A percentile compares a stretch with the other conserved stretches of the same genome.
These are phyloP conservation scores for Protula sp. DNA, from an alignment of 2,888 invertebrate genomes.

Conservation along the genomic window DNA sequence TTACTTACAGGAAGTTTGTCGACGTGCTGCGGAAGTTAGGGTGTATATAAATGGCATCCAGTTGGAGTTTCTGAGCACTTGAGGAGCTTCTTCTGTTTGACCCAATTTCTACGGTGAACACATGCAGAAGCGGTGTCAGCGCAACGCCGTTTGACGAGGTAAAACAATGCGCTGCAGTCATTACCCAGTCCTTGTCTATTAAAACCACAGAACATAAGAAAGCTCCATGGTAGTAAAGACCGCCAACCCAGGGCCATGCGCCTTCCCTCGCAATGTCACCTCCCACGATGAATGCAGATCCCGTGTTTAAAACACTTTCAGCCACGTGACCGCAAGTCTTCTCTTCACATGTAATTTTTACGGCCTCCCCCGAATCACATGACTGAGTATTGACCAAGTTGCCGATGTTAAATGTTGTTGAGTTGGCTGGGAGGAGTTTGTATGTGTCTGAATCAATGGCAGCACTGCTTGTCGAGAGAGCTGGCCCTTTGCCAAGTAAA, in stretches of 20 bases:
- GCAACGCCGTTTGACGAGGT: slow-evolving; percentile 2
- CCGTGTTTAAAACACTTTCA: not conserved
- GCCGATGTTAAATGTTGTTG: not conserved
- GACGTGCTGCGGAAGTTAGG: too few relatives aligned
- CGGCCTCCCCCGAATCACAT: not conserved
- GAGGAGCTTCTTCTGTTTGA: not conserved
- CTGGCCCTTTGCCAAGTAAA: not conserved
- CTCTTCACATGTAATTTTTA: not conserved
- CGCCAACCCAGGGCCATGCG: slow-evolving; percentile 26
- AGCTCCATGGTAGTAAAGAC: slow-evolving; percentile 15
- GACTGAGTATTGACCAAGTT: not conserved
- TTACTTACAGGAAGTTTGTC: too few relatives aligned
- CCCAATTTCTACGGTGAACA: too few relatives aligned
- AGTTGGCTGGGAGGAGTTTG: not conserved
- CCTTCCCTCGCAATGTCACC: slow-evolving; percentile 17
- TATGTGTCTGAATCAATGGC: not conserved
- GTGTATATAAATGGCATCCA: slow-evolving; percentile 7
- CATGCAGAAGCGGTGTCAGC: not conserved
- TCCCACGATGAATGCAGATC: slow-evolving; percentile 25
- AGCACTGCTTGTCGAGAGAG: not conserved
- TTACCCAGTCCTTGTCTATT: slow-evolving; percentile 15
- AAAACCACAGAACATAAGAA: slow-evolving; percentile 22
- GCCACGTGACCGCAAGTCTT: not conserved
- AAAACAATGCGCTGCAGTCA: slow-evolving; percentile 28
- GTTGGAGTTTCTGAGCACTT: not conserved